phyloP scores from a whole-genome alignment of 2,888 invertebrate genomes.

The Mystacides longicornis region DNA sequence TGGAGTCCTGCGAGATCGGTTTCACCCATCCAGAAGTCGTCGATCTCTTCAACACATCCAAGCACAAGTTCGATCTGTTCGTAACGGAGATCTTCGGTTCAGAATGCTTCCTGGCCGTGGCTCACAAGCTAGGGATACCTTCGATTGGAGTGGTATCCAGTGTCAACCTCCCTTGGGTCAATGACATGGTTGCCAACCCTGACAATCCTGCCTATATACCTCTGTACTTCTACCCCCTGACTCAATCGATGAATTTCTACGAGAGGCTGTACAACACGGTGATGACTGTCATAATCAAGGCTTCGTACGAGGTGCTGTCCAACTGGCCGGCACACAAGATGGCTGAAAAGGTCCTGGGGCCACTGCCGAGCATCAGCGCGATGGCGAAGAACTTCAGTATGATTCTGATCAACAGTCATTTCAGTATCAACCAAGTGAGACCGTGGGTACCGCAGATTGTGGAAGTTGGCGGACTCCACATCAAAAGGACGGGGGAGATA shows the following conservation, averaged over 20 bases:
- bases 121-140: slow-evolving; percentile 47
- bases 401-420: slow-evolving; percentile 50
- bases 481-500: slow-evolving; percentile 36
- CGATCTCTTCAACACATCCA: slow-evolving; percentile 37
- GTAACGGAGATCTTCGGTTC: slow-evolving; percentile 44
- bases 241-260: slow-evolving; percentile 44
- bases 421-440: slow-evolving; percentile 48
- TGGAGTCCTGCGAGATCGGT: slow-evolving; percentile 41
- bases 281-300: slow-evolving; percentile 39
- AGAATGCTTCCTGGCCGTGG: slow-evolving; percentile 52
- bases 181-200: slow-evolving; percentile 50
- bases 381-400: slow-evolving; percentile 48
- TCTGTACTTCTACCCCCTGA: slow-evolving; percentile 47
- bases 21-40: slow-evolving; percentile 38
- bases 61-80: slow-evolving; percentile 37
- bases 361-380: slow-evolving; percentile 39
- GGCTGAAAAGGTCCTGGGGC: slow-evolving; percentile 46
- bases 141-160: slow-evolving; percentile 49
- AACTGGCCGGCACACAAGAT: slow-evolving; percentile 40
- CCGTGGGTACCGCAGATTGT: slow-evolving; percentile 49
- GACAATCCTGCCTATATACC: slow-evolving; percentile 52
- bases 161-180: slow-evolving; percentile 50
- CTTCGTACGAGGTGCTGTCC: slow-evolving; percentile 40
- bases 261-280: slow-evolving; percentile 45
- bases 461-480: slow-evolving; percentile 52